Evolutionary conservation across 23 tunicate species (phyloP), one percentile per base, ranked within the genome.

Genomic region (Clavelina lepadiformis): DNA sequence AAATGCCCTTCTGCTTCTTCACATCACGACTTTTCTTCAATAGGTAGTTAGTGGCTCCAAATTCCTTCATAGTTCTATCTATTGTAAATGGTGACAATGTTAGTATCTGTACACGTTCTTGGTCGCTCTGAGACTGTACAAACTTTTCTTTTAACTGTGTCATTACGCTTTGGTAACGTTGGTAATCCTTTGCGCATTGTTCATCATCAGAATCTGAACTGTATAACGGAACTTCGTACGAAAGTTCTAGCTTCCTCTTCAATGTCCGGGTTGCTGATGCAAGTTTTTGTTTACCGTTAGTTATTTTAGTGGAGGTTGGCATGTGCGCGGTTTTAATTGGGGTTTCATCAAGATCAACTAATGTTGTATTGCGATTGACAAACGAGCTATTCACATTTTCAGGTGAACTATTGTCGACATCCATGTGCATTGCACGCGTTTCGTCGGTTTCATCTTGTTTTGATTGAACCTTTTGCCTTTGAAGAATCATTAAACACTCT

Each of bases 51-150:
- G 35, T 15, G 31, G 35, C 33, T 25, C 35, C 35, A 58, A 58
- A 58, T 58, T 58, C 65, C 7, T 58, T 28, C 65, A 58, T 58
- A 28, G 65, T 26, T 6, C 35, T 58, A 28, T 58, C 65, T 58
- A 58, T 58, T 58, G 65, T 58, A 58, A 26, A 58, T 58, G 65
- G 65, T 8, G 65, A 58, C 35, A 58, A 26, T 29, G 65, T 58
- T 28, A 58, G 65, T 5, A 58, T 58, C 31, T 58, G 65, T 13
- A 58, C 31, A n/a, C 65, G 35, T 28, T 58, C 65, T 29, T 58
- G 27, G 31, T 58, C n/a, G 3, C 37, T 28, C 13, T 58, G n/a
- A 5, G 65, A 58, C 31, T 58, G 20, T 29, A 28, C 19, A 29
- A 28, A 58, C 35, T 58, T 58, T 58, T 27, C 59, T 28, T 27